phyloP scores from a whole-genome alignment of 2,888 invertebrate species.

The Tenthredo mesomela region DNA sequence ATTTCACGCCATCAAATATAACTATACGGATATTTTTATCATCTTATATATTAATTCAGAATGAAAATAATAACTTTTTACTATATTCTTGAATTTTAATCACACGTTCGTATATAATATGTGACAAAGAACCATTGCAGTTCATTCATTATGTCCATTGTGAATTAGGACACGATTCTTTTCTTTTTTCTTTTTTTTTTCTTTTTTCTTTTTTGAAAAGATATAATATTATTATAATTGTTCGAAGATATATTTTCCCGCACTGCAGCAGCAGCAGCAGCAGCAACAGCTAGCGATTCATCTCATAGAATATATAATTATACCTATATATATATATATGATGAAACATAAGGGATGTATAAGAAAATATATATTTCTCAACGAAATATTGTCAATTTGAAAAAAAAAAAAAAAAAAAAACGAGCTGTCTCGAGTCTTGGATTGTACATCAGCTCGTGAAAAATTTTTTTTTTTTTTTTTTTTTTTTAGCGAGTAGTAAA shows the following conservation, averaged over 20 bases:
- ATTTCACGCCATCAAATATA: neutral
- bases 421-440: neutral
- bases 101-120: neutral
- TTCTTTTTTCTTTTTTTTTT: neutral
- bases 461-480: neutral
- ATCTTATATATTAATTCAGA: neutral
- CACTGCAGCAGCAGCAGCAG: too few species aligned
- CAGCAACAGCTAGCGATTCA: too few species aligned
- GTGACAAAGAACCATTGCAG: neutral
- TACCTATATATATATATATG: neutral
- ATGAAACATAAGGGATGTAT: neutral
- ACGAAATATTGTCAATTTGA: neutral
- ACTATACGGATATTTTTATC: neutral
- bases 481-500: neutral
- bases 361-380: neutral
- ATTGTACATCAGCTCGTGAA: neutral
- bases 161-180: neutral
- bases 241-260: neutral
- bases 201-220: neutral
- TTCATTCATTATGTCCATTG: neutral
- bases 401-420: too few species aligned
- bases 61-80: neutral
- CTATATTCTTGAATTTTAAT: neutral
- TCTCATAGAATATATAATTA: neutral
- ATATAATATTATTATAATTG: neutral